phyloP scores from a whole-genome alignment of 2,797 vertebrate species.

The Xenops minutus region DNA sequence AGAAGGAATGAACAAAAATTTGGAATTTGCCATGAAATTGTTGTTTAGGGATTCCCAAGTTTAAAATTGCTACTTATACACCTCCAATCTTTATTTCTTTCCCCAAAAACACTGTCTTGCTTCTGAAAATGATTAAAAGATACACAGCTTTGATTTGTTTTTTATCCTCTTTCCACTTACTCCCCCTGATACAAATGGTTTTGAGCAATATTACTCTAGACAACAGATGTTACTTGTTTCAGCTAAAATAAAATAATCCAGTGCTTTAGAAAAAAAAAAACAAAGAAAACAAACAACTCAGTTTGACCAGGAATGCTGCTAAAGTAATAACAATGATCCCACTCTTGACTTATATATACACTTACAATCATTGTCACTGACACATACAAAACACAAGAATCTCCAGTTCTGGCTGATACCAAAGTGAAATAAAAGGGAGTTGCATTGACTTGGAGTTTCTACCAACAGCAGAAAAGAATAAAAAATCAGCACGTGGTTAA shows the following conservation, averaged over 20 bases:
- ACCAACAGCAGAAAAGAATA: constrained; percentile 27
- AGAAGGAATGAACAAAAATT: not conserved
- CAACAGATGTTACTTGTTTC: not conserved
- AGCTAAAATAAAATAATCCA: not conserved
- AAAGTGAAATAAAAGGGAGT: not conserved
- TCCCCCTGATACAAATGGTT: not conserved
- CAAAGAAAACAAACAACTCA: not conserved
- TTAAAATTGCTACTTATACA: not conserved
- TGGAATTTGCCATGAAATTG: not conserved
- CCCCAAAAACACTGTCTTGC: not conserved
- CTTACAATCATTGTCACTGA: not conserved
- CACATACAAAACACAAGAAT: not conserved
- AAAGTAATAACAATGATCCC: not conserved
- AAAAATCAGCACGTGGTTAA: constrained; percentile 31
- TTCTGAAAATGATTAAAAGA: not conserved
- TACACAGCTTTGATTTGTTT: not conserved
- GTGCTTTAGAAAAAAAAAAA: not conserved
- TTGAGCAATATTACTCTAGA: not conserved
- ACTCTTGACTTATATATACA: not conserved
- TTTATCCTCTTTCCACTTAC: not conserved
- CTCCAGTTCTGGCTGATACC: not conserved
- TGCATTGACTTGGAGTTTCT: constrained; percentile 8
- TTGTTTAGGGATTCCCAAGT: not conserved
- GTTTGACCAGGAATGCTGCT: not conserved
- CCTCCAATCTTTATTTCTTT: not conserved